Conservation (phyloP, 1,140 invertebrate species). For the Cyclargus thomasi region DNA sequence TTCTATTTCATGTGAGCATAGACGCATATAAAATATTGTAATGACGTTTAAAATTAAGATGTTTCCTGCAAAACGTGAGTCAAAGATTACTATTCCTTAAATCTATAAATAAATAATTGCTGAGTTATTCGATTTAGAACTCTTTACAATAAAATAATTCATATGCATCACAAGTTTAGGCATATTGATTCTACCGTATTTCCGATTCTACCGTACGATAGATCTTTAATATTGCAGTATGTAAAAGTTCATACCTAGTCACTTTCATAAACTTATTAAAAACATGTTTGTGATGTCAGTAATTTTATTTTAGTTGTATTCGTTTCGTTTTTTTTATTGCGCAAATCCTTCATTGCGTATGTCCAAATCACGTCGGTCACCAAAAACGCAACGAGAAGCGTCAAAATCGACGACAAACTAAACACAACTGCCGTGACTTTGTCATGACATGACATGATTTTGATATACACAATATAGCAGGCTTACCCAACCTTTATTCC, state of each 20-base stretch:
- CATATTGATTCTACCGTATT: neutral
- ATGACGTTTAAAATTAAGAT: neutral
- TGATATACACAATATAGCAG: no score
- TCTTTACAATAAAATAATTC: constrained; percentile 13
- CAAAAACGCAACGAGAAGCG: no score
- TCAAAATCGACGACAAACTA: no score
- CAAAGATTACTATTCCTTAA: neutral
- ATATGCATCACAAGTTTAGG: constrained; percentile 13
- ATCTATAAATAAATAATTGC: constrained; percentile 10
- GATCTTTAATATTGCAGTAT: neutral
- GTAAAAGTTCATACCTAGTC: neutral
- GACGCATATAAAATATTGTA: neutral
- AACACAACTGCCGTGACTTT: no score
- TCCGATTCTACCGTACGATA: neutral
- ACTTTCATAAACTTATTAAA: neutral
- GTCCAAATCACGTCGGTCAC: no score
- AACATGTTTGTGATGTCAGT: no score
- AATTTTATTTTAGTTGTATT: no score
- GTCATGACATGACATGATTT: no score
- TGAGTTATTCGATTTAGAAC: neutral
- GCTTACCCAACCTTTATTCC: no score
- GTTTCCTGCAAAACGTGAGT: neutral
- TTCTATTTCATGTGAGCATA: neutral
- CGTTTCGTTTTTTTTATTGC: no score
- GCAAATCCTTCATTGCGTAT: no score